A percentile compares a stretch with the other conserved stretches of the same genome.
phyloP scores from a whole-genome alignment of 2,888 invertebrate species.

The Luperina testacea region DNA sequence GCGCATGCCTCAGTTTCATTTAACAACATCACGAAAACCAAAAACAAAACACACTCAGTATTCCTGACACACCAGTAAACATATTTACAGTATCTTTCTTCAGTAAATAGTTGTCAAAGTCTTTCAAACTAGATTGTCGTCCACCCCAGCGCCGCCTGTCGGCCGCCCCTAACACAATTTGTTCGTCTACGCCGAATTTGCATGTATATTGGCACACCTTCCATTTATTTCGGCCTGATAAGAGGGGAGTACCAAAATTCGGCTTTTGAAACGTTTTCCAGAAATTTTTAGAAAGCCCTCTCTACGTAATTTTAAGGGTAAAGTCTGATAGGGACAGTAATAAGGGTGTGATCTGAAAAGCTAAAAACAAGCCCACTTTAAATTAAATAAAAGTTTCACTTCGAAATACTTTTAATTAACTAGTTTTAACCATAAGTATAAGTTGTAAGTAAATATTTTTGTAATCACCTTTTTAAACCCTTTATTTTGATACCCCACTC shows the following conservation, averaged over 20 bases:
- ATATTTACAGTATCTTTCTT: slow-evolving; percentile 41
- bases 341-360: slow-evolving; percentile 3
- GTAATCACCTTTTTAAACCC: too few species aligned
- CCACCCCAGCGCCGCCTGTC: slow-evolving; percentile 22
- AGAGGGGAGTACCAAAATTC: slow-evolving; percentile 42
- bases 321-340: slow-evolving; percentile 24
- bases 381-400: too few species aligned
- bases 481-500: too few species aligned
- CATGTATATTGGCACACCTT: slow-evolving; percentile 75
- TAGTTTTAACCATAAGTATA: too few species aligned
- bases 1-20: neutral
- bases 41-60: slow-evolving; percentile 47
- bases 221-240: slow-evolving; percentile 57
- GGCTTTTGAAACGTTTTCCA: slow-evolving; percentile 30
- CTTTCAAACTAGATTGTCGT: slow-evolving; percentile 56
- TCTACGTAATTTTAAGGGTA: slow-evolving; percentile 37
- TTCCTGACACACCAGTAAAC: slow-evolving; percentile 45
- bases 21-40: neutral
- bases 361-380: too few species aligned
- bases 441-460: too few species aligned
- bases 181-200: slow-evolving; percentile 72
- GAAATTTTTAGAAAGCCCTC: slow-evolving; percentile 41
- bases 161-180: slow-evolving; percentile 71
- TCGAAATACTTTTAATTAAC: too few species aligned
- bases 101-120: slow-evolving; percentile 50